Evolutionary conservation across 1,140 invertebrate genomes (phyloP).

Genomic region (Lordiphosa clarofinis): DNA sequence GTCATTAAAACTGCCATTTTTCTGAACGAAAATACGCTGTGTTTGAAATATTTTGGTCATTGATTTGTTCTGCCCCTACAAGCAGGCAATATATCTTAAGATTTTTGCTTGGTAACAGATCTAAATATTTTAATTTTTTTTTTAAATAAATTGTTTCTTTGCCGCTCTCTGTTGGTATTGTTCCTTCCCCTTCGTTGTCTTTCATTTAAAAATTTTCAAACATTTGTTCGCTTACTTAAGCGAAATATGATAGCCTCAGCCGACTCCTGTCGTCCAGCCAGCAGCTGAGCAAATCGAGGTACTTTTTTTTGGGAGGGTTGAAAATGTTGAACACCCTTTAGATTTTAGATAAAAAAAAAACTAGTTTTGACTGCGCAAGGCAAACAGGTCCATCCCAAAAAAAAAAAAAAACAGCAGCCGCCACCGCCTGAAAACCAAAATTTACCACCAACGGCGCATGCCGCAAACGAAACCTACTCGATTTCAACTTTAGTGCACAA

Average conservation of each 20-base stretch:
- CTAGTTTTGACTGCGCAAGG: conserved; percentile 47
- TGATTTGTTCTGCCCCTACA: too few relatives aligned
- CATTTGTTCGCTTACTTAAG: conserved; percentile 9
- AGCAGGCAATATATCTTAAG: too few relatives aligned
- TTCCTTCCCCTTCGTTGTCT: background rate
- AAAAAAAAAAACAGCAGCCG: conserved; percentile 16
- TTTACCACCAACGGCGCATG: conserved; percentile 74
- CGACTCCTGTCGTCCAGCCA: conserved; percentile 12
- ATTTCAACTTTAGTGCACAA: conserved; percentile 45
- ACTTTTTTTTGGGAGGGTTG: conserved; percentile 25
- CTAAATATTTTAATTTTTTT: background rate
- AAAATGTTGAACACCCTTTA: conserved; percentile 39
- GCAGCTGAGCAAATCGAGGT: conserved; percentile 54
- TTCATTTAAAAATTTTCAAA: background rate
- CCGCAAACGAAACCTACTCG: conserved; percentile 54
- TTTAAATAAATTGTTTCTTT: background rate
- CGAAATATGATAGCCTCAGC: conserved; percentile 41
- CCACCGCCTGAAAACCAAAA: conserved; percentile 34
- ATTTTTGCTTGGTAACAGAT: too few relatives aligned
- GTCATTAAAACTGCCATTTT: too few relatives aligned
- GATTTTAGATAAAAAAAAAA: conserved; percentile 25
- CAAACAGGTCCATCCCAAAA: conserved; percentile 62
- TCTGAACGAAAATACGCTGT: too few relatives aligned
- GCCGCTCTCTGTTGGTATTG: background rate
- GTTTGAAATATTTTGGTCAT: too few relatives aligned